Evolutionary conservation across 1,140 invertebrate species (phyloP).

Genomic region (Oedothorax gibbosus): DNA sequence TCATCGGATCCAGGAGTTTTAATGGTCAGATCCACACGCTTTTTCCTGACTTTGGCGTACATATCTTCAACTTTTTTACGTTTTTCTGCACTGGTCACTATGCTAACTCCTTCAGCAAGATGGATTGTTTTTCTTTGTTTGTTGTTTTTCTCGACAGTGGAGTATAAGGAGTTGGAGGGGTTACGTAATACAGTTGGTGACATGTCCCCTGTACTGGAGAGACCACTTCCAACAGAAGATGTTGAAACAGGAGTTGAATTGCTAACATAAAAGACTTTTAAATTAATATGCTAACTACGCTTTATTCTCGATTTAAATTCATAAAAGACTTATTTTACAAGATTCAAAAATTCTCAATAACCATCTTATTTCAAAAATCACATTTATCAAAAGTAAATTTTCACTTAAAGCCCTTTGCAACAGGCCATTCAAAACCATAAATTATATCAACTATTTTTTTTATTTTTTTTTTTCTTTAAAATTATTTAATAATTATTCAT

Average conservation of each 20-base stretch:
- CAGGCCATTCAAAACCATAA: too few relatives aligned
- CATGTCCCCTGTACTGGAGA: conserved; percentile 29
- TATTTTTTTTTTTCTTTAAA: too few relatives aligned
- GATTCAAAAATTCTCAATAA: too few relatives aligned
- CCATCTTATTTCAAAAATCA: too few relatives aligned
- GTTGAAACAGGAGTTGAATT: conserved; percentile 53
- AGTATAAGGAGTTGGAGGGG: conserved; percentile 50
- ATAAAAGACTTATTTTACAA: not conserved
- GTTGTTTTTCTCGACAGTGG: conserved; percentile 50
- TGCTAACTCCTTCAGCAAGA: conserved; percentile 53
- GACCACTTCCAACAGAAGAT: conserved; percentile 47
- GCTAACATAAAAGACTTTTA: conserved; percentile 12
- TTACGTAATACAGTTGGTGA: conserved; percentile 41
- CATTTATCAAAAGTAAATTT: too few relatives aligned
- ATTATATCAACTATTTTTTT: too few relatives aligned
- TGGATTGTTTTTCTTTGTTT: conserved; percentile 61
- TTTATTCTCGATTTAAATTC: not conserved
- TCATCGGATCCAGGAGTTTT: conserved; percentile 35
- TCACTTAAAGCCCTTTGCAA: too few relatives aligned
- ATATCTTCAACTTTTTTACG: conserved; percentile 80
- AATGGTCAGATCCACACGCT: conserved; percentile 52
- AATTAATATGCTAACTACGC: not conserved
- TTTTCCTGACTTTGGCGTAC: conserved; percentile 81
- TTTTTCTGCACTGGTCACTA: conserved; percentile 41
- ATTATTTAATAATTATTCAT: too few relatives aligned